phyloP scores from a whole-genome alignment of 2,113 vertebrate species.

The Laticauda laticaudata region DNA sequence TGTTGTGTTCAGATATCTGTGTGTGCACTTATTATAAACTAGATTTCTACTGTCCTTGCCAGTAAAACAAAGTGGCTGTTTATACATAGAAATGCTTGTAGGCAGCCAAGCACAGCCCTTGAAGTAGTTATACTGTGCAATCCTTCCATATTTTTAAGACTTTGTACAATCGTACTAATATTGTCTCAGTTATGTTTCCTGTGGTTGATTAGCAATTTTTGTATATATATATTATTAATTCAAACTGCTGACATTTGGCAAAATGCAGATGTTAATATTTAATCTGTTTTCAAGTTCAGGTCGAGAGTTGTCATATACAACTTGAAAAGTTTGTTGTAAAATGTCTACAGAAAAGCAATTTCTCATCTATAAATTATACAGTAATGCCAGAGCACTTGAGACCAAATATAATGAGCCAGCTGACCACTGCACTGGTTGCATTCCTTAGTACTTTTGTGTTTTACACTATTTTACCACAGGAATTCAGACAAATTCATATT shows the following conservation, averaged over 20 bases:
- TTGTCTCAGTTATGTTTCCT: background rate
- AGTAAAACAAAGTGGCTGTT: background rate
- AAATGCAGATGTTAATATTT: background rate
- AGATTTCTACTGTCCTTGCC: background rate
- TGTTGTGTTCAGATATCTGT: background rate
- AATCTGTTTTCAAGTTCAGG: background rate
- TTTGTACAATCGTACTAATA: background rate
- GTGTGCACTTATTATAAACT: background rate
- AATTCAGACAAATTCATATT: background rate
- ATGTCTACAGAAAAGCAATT: background rate
- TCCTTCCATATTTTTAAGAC: background rate
- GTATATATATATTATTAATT: background rate
- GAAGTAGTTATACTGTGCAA: background rate
- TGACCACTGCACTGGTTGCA: background rate
- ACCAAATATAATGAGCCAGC: background rate
- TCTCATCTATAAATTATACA: background rate
- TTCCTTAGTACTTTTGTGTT: background rate
- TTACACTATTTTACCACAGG: background rate
- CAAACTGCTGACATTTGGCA: background rate
- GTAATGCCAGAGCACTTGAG: background rate
- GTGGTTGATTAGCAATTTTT: background rate
- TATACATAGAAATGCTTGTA: background rate
- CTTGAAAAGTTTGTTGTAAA: background rate
- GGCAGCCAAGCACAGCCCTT: background rate
- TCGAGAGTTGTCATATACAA: background rate